A percentile compares a stretch with the other conserved stretches of the same genome.
phyloP scores from a whole-genome alignment of 2,888 invertebrate species.

The Pandemis corylana region DNA sequence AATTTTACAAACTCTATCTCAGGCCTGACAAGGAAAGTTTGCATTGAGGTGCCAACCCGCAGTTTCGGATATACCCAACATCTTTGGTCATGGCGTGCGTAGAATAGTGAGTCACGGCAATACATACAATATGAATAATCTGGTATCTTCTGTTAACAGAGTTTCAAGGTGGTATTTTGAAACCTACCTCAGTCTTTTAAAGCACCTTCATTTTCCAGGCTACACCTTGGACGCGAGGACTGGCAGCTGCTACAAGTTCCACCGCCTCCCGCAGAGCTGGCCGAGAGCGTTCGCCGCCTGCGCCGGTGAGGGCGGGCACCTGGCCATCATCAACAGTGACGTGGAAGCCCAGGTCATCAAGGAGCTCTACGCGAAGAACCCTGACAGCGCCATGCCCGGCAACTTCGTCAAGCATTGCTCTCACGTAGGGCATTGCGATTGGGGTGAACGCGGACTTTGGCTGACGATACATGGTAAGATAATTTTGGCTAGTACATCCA shows the following conservation, averaged over 20 bases:
- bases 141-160: no score
- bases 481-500: neutral
- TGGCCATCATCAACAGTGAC: constrained; percentile 61
- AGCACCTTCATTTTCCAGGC: neutral
- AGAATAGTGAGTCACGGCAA: no score
- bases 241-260: constrained; percentile 36
- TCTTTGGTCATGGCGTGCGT: no score
- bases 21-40: no score
- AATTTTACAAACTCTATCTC: no score
- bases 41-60: no score
- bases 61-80: no score
- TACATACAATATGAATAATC: no score
- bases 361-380: constrained; percentile 52
- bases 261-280: constrained; percentile 53
- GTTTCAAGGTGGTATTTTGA: no score
- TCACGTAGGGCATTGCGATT: constrained; percentile 55
- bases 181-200: neutral
- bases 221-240: constrained; percentile 23
- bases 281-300: constrained; percentile 61
- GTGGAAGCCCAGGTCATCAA: constrained; percentile 52
- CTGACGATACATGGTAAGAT: constrained; percentile 55
- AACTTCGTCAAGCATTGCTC: constrained; percentile 49
- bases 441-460: constrained; percentile 55
- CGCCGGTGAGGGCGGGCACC: constrained; percentile 60
- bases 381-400: constrained; percentile 45